Evolutionary conservation across 2,888 invertebrate genomes (phyloP), one percentile per base, ranked within the genome.

Genomic region (Melanotus villosus): DNA sequence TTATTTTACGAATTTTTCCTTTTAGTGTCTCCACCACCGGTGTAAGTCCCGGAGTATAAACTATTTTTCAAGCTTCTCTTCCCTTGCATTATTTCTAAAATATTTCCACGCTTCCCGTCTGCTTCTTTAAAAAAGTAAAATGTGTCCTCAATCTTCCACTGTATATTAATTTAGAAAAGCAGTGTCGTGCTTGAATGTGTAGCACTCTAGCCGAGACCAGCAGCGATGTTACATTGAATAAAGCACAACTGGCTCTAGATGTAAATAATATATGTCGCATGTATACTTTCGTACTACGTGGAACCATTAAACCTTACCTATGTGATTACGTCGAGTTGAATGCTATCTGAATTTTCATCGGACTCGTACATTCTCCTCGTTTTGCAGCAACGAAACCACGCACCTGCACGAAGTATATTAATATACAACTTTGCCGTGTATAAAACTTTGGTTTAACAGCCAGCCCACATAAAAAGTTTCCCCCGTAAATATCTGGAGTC

Each of bases 361-460:
- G 34, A 50, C 18, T 56, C 16, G 30, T 36, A 56, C 56, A 36
- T 56, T 56, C 34, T 36, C 56, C 18, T 56, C 56, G 34, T 36
- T 47, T 26, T 47, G 19, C 10, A 47, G 50, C 23, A 41, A 65
- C 21, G 34, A 65, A 70, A 70, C 41, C 30, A 41, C 45, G 62
- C 70, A 70, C 70, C 70, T 66, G 70, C 66, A 66, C 62, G 36
- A 66, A 56, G 58, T 70, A 57, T 70, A 70, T 70, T 66, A 66
- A 70, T 66, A 66, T 66, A 57, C 70, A 70, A 70, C 66, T 70
- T 70, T 66, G 26, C 32, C 65, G 50, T 59, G 60, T 70, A 70
- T 60, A 70, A 70, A 70, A 70, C 69, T 70, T 70, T 69, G 64
- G 64, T 69, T 68, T 70, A 66, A 70, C 60, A 60, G 62, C 66